These are phyloP conservation scores for Ailurus styani DNA, from an alignment of 2,113 vertebrate species.

Conservation along the genomic window DNA sequence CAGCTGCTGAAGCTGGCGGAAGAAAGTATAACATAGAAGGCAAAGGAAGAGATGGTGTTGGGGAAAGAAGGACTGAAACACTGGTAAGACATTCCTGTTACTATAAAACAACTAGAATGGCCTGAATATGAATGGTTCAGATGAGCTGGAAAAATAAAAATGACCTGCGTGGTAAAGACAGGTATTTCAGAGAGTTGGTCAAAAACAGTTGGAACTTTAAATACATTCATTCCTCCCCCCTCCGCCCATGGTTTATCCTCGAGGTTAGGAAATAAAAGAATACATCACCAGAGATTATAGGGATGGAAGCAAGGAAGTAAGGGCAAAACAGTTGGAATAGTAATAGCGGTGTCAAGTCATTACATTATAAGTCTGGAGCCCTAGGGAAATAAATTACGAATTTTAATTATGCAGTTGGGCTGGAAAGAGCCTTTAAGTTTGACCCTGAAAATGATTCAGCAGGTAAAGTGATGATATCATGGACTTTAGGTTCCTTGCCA, in stretches of 20 bases:
- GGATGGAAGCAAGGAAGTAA: too few relatives aligned
- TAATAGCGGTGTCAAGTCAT: background rate
- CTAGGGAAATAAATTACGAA: background rate
- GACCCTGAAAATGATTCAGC: background rate
- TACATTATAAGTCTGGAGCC: background rate
- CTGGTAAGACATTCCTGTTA: background rate
- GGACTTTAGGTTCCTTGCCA: background rate
- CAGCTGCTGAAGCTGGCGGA: background rate
- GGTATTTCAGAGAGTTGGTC: background rate
- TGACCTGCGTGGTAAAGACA: background rate
- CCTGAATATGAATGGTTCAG: background rate
- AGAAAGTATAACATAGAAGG: background rate
- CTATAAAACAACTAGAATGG: background rate
- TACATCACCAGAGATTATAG: background rate
- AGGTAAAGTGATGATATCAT: background rate
- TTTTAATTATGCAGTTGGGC: background rate
- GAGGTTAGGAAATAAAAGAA: background rate
- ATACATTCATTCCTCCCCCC: background rate
- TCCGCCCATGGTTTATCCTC: background rate
- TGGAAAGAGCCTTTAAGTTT: background rate
- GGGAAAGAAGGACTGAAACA: background rate
- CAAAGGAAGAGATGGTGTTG: background rate
- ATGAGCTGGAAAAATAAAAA: background rate
- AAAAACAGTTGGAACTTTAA: background rate
- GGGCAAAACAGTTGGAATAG: background rate